Percentiles rank a stretch among this genome's conserved stretches.
Evolutionary conservation across 2,113 vertebrate genomes (phyloP).

Genomic region (Otolemur garnettii): DNA sequence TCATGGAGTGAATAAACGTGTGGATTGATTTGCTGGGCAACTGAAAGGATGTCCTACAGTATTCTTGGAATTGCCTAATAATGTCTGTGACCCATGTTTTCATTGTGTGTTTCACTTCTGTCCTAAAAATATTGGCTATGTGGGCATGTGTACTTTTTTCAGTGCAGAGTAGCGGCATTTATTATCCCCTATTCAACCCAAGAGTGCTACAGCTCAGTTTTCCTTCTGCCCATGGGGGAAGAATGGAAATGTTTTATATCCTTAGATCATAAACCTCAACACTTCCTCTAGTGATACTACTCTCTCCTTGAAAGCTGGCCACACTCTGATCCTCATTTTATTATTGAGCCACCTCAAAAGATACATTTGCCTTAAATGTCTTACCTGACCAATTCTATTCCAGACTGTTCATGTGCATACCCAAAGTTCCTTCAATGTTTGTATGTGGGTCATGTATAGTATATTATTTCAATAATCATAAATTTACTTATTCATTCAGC

Average conservation of each 20-base stretch:
- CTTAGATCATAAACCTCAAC: not conserved
- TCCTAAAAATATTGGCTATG: not conserved
- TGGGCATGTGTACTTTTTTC: not conserved
- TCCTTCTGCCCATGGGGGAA: not conserved
- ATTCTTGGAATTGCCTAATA: slow-evolving; percentile 23
- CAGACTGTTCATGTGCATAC: not conserved
- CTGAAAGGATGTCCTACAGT: not conserved
- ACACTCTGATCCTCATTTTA: not conserved
- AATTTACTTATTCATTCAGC: not conserved
- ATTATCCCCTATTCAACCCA: not conserved
- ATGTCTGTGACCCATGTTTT: slow-evolving; percentile 7
- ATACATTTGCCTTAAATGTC: not conserved
- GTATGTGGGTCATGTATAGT: not conserved
- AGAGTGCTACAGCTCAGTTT: not conserved
- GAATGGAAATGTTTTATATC: not conserved
- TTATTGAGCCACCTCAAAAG: not conserved
- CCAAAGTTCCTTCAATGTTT: not conserved
- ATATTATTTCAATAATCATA: slow-evolving; percentile 24
- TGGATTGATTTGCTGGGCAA: not conserved
- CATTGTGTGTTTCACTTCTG: not conserved
- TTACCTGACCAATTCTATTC: not conserved
- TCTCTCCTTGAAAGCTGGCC: not conserved
- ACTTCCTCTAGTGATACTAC: not conserved
- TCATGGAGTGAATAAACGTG: not conserved
- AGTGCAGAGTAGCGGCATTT: not conserved